Evolutionary conservation across 2,888 invertebrate genomes (phyloP).

Genomic region (Heliconius sara): DNA sequence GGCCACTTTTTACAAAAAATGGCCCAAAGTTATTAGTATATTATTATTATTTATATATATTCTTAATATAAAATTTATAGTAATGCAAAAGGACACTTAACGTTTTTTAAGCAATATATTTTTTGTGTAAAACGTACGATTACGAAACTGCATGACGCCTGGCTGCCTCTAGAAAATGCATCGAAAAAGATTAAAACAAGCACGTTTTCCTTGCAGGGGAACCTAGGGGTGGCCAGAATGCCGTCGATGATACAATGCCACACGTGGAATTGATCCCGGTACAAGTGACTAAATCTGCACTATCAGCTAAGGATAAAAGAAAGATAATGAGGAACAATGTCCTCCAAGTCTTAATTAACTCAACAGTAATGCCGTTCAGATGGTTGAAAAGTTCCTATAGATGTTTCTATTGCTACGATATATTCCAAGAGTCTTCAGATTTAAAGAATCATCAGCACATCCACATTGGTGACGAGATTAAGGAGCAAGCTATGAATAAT

Average conservation of each 20-base stretch:
- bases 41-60: no score
- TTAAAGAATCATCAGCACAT: slow-evolving; percentile 67
- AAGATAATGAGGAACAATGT: slow-evolving; percentile 72
- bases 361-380: slow-evolving; percentile 74
- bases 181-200: slow-evolving; percentile 50
- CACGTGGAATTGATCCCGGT: slow-evolving; percentile 39
- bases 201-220: slow-evolving; percentile 77
- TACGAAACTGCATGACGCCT: slow-evolving; percentile 49
- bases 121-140: neutral
- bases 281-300: slow-evolving; percentile 45
- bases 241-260: slow-evolving; percentile 42
- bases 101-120: neutral
- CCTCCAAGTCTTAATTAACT: slow-evolving; percentile 67
- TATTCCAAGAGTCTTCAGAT: slow-evolving; percentile 72
- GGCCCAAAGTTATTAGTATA: no score
- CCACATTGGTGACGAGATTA: slow-evolving; percentile 64
- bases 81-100: neutral
- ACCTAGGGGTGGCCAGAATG: slow-evolving; percentile 70
- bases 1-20: no score
- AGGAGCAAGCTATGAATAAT: slow-evolving; percentile 71
- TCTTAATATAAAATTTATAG: no score
- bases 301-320: slow-evolving; percentile 66
- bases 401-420: slow-evolving; percentile 79
- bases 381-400: slow-evolving; percentile 78
- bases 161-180: slow-evolving; percentile 60